Percentiles rank a stretch among this genome's conserved stretches.
Conservation (phyloP, 2,888 invertebrate genomes). For the Achlya flavicornis region DNA sequence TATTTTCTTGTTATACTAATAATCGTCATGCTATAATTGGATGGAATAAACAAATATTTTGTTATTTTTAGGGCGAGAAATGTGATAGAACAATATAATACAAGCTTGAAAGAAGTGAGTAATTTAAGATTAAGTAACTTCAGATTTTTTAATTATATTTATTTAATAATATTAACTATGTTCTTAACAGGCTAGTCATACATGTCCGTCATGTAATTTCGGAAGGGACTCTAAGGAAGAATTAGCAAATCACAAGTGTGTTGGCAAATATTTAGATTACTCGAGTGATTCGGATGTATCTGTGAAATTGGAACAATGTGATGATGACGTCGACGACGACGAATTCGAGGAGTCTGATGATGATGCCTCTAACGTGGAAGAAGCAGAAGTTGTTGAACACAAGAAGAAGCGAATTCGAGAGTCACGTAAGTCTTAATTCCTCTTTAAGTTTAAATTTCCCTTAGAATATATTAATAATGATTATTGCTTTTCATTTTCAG, state of each 20-base stretch:
- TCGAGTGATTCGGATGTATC: slow-evolving; percentile 53
- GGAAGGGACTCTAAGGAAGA: slow-evolving; percentile 27
- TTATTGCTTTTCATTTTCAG: slow-evolving; percentile 32
- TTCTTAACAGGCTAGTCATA: not conserved
- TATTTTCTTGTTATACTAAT: not conserved
- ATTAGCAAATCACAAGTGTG: slow-evolving; percentile 33
- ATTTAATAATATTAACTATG: slow-evolving; percentile 10
- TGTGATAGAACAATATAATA: slow-evolving; percentile 60
- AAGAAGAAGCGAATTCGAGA: slow-evolving; percentile 29
- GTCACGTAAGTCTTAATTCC: slow-evolving; percentile 32
- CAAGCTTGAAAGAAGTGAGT: slow-evolving; percentile 44
- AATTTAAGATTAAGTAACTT: not conserved
- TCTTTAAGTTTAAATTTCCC: not conserved
- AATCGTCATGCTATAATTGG: not conserved
- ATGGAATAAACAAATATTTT: slow-evolving; percentile 19
- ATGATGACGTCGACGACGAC: slow-evolving; percentile 35
- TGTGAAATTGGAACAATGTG: slow-evolving; percentile 33
- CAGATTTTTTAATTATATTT: not conserved
- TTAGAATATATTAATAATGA: not conserved
- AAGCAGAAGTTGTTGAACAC: slow-evolving; percentile 25
- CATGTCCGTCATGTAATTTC: not conserved
- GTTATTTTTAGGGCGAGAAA: slow-evolving; percentile 61
- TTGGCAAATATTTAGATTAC: slow-evolving; percentile 18
- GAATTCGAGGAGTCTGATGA: slow-evolving; percentile 44
- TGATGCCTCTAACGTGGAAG: slow-evolving; percentile 51